A percentile compares a stretch with the other conserved stretches of the same genome.
These are phyloP conservation scores for Quadroppia sp. DNA, from an alignment of 2,888 invertebrate genomes.

Conservation along the genomic window DNA sequence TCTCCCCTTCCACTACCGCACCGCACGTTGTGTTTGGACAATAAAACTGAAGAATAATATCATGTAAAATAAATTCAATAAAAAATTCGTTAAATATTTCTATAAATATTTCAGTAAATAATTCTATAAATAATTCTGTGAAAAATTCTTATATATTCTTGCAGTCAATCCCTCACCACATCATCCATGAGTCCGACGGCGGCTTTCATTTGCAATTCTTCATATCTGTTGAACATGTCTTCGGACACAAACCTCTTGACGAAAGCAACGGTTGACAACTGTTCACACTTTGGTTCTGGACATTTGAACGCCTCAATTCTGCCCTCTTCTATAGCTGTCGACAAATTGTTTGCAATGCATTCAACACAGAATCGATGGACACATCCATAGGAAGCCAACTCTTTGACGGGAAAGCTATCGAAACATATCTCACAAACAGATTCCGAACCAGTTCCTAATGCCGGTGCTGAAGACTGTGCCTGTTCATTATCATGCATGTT, in stretches of 20 bases:
- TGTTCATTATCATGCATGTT: not conserved
- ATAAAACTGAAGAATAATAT: not conserved
- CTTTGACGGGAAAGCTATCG: not conserved
- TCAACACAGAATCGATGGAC: not conserved
- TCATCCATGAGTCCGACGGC: conserved; percentile 3
- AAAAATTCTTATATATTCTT: not conserved
- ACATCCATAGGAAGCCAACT: not conserved
- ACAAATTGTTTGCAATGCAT: not conserved
- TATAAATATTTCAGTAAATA: not conserved
- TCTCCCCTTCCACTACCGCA: not conserved
- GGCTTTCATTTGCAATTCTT: not conserved
- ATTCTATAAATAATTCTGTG: not conserved
- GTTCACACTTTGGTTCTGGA: not conserved
- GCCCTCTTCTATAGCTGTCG: not conserved
- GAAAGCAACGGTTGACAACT: not conserved
- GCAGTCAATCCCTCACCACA: not conserved
- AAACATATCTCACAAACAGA: conserved; percentile 5
- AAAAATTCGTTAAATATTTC: too few relatives aligned
- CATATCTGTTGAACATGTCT: not conserved
- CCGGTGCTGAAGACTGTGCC: too few relatives aligned
- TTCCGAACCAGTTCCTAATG: too few relatives aligned
- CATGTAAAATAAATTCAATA: too few relatives aligned
- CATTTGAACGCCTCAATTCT: not conserved
- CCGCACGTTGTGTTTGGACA: not conserved
- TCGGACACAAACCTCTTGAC: not conserved